A percentile compares a stretch with the other conserved stretches of the same genome.
Conservation (phyloP, 2,888 invertebrate genomes). For the Corbicula japonica region DNA sequence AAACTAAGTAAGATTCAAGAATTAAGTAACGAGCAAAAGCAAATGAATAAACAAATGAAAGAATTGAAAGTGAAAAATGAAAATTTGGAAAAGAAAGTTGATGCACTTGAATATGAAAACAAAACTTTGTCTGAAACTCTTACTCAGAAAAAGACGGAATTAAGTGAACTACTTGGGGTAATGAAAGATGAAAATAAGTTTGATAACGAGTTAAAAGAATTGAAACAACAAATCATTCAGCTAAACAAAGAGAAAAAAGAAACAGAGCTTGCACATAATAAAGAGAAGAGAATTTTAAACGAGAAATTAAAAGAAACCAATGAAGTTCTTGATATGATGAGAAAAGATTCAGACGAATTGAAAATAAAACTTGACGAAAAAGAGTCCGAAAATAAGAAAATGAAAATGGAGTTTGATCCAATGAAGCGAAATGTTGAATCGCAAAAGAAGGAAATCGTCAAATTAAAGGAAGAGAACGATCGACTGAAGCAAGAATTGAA, state of each 20-base stretch:
- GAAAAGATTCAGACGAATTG: constrained; percentile 43
- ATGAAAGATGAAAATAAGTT: constrained; percentile 73
- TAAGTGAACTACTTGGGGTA: constrained; percentile 65
- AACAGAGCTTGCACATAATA: constrained; percentile 48
- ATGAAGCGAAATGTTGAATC: constrained; percentile 30
- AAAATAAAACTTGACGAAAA: constrained; percentile 60
- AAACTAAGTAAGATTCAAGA: constrained; percentile 60
- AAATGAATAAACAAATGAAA: constrained; percentile 57
- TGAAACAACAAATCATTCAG: constrained; percentile 59
- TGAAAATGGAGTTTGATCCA: constrained; percentile 41
- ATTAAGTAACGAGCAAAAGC: constrained; percentile 62
- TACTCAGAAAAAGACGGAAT: constrained; percentile 66
- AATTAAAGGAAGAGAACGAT: constrained; percentile 51
- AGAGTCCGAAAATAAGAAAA: constrained; percentile 51
- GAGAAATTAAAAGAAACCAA: constrained; percentile 53
- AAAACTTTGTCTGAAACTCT: constrained; percentile 65
- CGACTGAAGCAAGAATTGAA: constrained; percentile 63
- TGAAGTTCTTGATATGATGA: constrained; percentile 33
- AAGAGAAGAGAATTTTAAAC: constrained; percentile 55
- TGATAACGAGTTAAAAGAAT: constrained; percentile 67
- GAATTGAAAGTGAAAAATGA: constrained; percentile 51
- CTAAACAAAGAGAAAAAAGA: constrained; percentile 63
- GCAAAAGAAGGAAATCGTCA: constrained; percentile 53
- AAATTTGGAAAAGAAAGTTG: constrained; percentile 59
- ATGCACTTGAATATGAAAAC: constrained; percentile 67